Base-by-base conservation (phyloP, 2,888 invertebrate genomes). In the Ischnura elegans region DNA sequence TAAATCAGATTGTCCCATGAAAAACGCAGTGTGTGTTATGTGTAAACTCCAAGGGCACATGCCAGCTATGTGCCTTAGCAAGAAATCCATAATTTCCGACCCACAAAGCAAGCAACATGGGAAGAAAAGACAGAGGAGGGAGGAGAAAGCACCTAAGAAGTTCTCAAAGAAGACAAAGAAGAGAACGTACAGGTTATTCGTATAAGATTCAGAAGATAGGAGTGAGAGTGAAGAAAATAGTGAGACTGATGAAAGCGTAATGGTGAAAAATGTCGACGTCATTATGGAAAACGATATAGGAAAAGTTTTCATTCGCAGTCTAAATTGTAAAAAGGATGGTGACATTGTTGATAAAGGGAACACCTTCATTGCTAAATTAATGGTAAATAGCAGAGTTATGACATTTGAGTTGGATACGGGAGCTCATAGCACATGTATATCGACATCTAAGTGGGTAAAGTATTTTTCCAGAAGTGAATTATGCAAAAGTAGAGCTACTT, bases 371-470 rank as follows among this genome's bases (percentile, higher is more conserved):
- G n/a, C 61, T 61, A 61, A 61, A 61, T 61, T 93, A 85, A 36
- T 76, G 47, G 90, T 94, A 47, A 87, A 94, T 90, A 93, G 76
- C 25, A 61, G 87, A 51, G 36, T 29, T 45, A 47, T 94, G 55
- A 66, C 86, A 47, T 94, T 94, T 93, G 94, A 95, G 94, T 93
- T 95, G 45, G 95, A 95, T 84, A 94, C 94, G 19, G 95, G 95
- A 29, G 94, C 95, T 29, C 94, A 93, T 93, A 93, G 87, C 45
- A 94, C 94, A 2, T 94, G 94, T 36, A 94, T 94, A 46, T 90
- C 90, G 45, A 90, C 93, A 66, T 87, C 25, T n/a, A 94, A 94
- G 16, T 61, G 84, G 2, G 93, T 94, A 13, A 87, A 94, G 61
- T 93, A 93, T 55, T 93, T 94, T 29, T 61, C 36, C 42, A 55